phyloP scores from a whole-genome alignment of 2,888 invertebrate species.

The Nemurella pictetii region DNA sequence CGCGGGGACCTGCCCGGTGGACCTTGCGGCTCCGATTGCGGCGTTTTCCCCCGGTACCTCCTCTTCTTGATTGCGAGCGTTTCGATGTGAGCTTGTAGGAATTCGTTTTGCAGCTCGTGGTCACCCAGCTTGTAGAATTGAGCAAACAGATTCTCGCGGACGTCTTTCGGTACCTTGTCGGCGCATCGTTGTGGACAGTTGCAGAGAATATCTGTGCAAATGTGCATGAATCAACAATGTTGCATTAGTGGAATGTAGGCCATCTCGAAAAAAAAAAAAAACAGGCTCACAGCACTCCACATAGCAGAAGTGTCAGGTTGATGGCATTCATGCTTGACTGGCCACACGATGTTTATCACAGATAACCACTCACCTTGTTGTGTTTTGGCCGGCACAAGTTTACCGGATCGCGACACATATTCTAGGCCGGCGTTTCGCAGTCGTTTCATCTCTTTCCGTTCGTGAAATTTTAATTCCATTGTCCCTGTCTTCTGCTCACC shows the following conservation, averaged over 20 bases:
- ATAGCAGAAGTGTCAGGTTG: slow-evolving; percentile 11
- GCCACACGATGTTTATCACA: no score
- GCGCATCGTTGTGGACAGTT: slow-evolving; percentile 60
- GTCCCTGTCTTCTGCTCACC: slow-evolving; percentile 45
- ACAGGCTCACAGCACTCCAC: not conserved
- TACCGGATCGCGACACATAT: slow-evolving; percentile 56
- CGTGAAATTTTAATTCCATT: slow-evolving; percentile 51
- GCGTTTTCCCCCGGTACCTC: slow-evolving; percentile 31
- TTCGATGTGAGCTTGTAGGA: slow-evolving; percentile 57
- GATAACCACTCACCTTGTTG: slow-evolving; percentile 49
- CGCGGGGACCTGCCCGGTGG: slow-evolving; percentile 46
- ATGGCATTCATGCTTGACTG: slow-evolving; percentile 20
- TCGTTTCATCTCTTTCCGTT: slow-evolving; percentile 54
- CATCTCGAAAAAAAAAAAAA: not conserved
- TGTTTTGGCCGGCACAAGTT: slow-evolving; percentile 56
- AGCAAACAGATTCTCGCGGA: slow-evolving; percentile 54
- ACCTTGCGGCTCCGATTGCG: not conserved
- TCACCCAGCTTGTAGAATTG: slow-evolving; percentile 57
- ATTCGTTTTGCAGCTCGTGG: slow-evolving; percentile 56
- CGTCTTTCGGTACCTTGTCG: slow-evolving; percentile 54
- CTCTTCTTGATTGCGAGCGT: slow-evolving; percentile 52
- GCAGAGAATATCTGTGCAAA: slow-evolving; percentile 55
- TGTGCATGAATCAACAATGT: slow-evolving; percentile 34
- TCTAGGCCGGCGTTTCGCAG: slow-evolving; percentile 53
- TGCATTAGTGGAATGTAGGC: not conserved